These are phyloP conservation scores for Scarus forsteni DNA, from an alignment of 2,797 vertebrate genomes.

Conservation along the genomic window DNA sequence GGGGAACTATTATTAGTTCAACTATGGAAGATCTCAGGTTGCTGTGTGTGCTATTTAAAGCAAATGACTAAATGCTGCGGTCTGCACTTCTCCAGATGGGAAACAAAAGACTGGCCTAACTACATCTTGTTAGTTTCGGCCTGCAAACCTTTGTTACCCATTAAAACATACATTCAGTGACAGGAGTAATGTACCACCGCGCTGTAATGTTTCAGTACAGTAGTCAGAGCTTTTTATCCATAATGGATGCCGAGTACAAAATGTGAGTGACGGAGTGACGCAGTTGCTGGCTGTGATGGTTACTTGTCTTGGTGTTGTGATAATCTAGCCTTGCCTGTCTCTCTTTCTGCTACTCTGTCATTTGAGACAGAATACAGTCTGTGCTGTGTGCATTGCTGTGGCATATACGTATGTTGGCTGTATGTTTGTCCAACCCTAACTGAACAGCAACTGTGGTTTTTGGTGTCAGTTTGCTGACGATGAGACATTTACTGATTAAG, in stretches of 20 bases:
- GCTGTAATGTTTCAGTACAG: constrained; percentile 28
- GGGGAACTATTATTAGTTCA: constrained; percentile 1
- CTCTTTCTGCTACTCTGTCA: constrained; percentile 60
- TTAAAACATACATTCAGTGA: constrained; percentile 14
- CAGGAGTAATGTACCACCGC: constrained; percentile 12
- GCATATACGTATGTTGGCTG: constrained; percentile 39
- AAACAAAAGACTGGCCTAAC: constrained; percentile 15
- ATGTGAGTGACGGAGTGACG: constrained; percentile 67
- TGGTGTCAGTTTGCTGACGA: constrained; percentile 9
- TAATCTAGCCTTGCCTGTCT: constrained; percentile 43
- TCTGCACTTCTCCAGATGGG: not conserved
- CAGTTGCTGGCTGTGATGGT: constrained; percentile 54
- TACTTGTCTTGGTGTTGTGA: constrained; percentile 58
- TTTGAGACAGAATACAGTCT: constrained; percentile 49
- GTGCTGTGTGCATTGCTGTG: constrained; percentile 31
- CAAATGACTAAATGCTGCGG: constrained; percentile 9
- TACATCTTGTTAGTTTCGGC: constrained; percentile 12
- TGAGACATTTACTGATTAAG: constrained; percentile 15
- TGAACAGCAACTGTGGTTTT: constrained; percentile 8
- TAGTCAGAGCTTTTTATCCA: constrained; percentile 33
- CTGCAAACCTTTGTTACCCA: constrained; percentile 5
- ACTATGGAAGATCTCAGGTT: constrained; percentile 22
- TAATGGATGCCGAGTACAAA: constrained; percentile 60
- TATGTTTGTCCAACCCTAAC: constrained; percentile 21
- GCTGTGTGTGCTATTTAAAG: constrained; percentile 1